These are phyloP conservation scores for Gari tellinella DNA, from an alignment of 2,888 invertebrate genomes.

Conservation along the genomic window DNA sequence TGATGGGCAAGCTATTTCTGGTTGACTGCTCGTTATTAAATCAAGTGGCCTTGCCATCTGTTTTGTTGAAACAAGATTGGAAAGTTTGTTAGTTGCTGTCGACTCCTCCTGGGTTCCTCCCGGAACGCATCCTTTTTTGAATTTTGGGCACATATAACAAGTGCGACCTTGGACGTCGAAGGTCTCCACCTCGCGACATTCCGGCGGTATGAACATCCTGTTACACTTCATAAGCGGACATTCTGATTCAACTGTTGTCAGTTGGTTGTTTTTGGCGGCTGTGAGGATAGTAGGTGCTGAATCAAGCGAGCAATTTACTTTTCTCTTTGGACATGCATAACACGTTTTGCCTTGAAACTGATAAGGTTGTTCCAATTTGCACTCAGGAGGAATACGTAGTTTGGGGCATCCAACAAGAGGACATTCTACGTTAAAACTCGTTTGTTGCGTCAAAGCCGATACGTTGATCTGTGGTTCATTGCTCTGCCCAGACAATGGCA, in stretches of 20 bases:
- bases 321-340: conserved; percentile 41
- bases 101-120: neutral
- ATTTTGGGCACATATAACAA: conserved; percentile 48
- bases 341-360: conserved; percentile 37
- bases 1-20: neutral
- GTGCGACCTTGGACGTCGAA: conserved; percentile 34
- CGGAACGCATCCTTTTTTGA: conserved; percentile 46
- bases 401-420: conserved; percentile 25
- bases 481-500: neutral
- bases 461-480: too few relatives aligned
- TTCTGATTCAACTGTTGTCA: neutral
- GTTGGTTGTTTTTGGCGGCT: too few relatives aligned
- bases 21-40: conserved; percentile 1
- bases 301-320: conserved; percentile 13
- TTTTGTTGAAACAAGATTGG: neutral
- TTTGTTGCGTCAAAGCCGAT: too few relatives aligned
- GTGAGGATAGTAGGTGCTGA: too few relatives aligned
- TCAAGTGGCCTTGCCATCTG: conserved; percentile 1
- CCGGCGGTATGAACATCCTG: conserved; percentile 34
- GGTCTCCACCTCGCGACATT: conserved; percentile 35
- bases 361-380: conserved; percentile 30
- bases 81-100: neutral
- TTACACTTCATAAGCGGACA: conserved; percentile 43
- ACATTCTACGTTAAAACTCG: neutral
- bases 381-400: conserved; percentile 38